Percentiles rank a stretch among this genome's conserved stretches.
Evolutionary conservation across 2,797 vertebrate genomes (phyloP).

Genomic region (Caiman crocodilus): DNA sequence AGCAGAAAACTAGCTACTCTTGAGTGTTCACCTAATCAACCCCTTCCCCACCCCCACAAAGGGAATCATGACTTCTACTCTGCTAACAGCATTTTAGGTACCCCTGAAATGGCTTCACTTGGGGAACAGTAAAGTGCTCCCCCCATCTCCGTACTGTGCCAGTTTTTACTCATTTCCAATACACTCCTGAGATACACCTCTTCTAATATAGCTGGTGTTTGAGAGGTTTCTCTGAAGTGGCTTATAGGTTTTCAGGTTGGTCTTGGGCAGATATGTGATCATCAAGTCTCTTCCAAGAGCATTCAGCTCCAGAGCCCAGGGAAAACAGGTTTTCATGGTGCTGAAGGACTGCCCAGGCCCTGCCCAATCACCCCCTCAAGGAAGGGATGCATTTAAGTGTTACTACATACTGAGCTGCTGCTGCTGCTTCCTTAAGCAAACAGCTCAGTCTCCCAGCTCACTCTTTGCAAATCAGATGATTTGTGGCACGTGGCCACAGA

Average conservation of each 20-base stretch:
- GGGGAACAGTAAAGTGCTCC: not conserved
- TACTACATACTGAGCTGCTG: too few relatives aligned
- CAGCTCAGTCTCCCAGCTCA: fast-evolving
- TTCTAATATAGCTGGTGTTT: conserved; percentile 36
- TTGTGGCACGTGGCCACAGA: not conserved
- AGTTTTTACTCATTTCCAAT: not conserved
- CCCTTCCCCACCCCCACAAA: not conserved
- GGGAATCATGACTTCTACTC: not conserved
- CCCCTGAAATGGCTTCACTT: not conserved
- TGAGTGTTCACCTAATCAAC: not conserved
- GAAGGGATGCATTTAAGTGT: not conserved
- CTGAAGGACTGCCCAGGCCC: not conserved
- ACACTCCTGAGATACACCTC: conserved; percentile 34
- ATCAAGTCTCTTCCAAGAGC: not conserved
- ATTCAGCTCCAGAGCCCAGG: not conserved
- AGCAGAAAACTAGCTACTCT: not conserved
- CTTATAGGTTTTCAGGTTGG: conserved; percentile 7
- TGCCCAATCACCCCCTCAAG: not conserved
- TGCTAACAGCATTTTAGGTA: not conserved
- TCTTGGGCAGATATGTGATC: conserved; percentile 40
- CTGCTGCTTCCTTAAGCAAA: not conserved
- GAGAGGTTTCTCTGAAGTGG: not conserved
- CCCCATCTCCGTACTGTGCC: too few relatives aligned
- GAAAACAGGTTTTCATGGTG: not conserved
- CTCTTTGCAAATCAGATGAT: not conserved